Conservation (phyloP, 2,113 vertebrate species). For the Ammospiza nelsoni region DNA sequence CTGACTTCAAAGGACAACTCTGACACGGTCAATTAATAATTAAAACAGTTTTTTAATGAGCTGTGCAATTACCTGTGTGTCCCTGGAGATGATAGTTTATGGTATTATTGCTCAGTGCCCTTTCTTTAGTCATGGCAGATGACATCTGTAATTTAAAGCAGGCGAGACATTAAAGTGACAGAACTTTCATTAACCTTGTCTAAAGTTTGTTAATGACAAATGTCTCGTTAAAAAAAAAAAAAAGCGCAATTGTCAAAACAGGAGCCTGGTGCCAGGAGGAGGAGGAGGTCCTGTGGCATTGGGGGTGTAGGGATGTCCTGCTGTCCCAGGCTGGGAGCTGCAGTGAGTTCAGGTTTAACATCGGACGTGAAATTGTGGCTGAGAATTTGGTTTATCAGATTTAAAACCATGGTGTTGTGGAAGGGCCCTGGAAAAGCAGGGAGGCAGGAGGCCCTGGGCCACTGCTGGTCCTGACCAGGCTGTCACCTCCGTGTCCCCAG, state of each 20-base stretch:
- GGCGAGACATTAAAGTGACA: conserved; percentile 82
- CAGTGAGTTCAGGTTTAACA: accelerated
- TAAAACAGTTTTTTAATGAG: conserved; percentile 93
- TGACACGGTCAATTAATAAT: conserved; percentile 94
- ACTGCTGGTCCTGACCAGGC: background rate
- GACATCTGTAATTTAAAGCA: conserved; percentile 86
- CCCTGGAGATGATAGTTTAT: conserved; percentile 85
- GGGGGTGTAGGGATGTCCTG: accelerated
- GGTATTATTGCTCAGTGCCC: conserved; percentile 79
- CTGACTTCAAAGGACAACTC: conserved; percentile 92
- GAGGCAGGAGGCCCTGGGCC: background rate
- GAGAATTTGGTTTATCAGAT: accelerated
- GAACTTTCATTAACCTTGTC: conserved; percentile 91
- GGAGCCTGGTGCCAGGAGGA: background rate
- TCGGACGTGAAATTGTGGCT: accelerated
- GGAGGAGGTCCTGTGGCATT: accelerated
- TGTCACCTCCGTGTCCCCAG: background rate
- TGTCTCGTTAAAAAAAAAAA: conserved; percentile 62
- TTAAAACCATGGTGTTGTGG: accelerated
- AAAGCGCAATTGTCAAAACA: conserved; percentile 75
- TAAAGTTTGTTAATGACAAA: conserved; percentile 81
- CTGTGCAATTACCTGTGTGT: conserved; percentile 89
- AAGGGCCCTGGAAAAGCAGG: background rate
- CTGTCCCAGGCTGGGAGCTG: background rate
- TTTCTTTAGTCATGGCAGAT: conserved; percentile 82